These are phyloP conservation scores for Eonycteris spelaea DNA, from an alignment of 2,113 vertebrate genomes.

Conservation along the genomic window DNA sequence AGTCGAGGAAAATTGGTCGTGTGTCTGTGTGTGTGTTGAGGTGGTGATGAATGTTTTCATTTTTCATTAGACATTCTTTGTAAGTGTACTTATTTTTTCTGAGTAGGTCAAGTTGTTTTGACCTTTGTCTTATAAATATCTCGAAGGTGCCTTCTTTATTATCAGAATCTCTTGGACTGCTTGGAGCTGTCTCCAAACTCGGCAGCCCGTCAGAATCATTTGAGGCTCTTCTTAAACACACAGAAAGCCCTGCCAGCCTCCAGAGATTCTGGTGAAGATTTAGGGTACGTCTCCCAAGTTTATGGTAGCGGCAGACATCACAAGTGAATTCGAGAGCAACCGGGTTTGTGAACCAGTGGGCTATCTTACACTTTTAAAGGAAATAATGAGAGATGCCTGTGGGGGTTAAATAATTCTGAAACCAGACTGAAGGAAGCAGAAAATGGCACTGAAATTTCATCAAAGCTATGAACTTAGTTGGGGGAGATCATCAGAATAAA, in stretches of 20 bases:
- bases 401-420: neutral
- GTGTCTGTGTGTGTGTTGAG: neutral
- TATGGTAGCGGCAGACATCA: neutral
- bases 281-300: neutral
- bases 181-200: neutral
- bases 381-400: neutral
- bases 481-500: neutral
- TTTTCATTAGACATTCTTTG: neutral
- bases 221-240: neutral
- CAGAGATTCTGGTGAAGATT: neutral
- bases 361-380: neutral
- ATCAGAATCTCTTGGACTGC: neutral
- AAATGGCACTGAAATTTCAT: neutral
- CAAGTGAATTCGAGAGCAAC: neutral
- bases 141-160: neutral
- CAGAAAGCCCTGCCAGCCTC: neutral
- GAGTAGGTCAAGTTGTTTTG: neutral
- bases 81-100: neutral
- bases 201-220: neutral
- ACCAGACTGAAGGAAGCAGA: neutral
- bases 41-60: neutral
- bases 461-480: neutral
- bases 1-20: neutral
- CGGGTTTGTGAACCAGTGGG: neutral
- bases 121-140: constrained; percentile 14